Evolutionary conservation across 2,113 vertebrate genomes (phyloP).

Genomic region (Hippocampus barbouri): DNA sequence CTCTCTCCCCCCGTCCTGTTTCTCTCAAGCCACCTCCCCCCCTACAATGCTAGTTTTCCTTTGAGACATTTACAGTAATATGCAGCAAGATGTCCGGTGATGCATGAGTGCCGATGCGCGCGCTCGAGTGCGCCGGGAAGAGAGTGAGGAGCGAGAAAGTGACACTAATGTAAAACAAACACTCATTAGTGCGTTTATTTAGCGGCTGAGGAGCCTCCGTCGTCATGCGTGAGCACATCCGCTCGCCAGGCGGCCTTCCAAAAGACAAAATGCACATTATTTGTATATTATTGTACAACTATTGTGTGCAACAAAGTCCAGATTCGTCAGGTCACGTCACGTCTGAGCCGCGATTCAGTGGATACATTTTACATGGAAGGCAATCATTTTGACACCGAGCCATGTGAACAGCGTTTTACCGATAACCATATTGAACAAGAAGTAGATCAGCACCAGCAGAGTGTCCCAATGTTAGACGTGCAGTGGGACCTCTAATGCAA

Average conservation of each 20-base stretch:
- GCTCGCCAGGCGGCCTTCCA: neutral
- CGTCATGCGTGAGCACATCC: constrained; percentile 17
- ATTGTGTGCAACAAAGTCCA: neutral
- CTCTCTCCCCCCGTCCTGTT: neutral
- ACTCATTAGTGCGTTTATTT: constrained; percentile 60
- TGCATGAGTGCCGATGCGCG: constrained; percentile 22
- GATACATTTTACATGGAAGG: neutral
- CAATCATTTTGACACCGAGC: neutral
- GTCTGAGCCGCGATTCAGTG: neutral
- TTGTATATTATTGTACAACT: neutral
- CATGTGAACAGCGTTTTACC: neutral
- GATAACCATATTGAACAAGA: no score
- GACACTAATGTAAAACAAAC: constrained; percentile 73
- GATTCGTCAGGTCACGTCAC: neutral
- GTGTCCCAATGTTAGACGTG: no score
- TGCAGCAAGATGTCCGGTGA: neutral
- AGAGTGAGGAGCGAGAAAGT: constrained; percentile 55
- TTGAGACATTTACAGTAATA: neutral
- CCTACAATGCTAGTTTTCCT: constrained; percentile 4
- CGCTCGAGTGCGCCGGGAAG: constrained; percentile 44
- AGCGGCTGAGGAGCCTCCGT: constrained; percentile 42
- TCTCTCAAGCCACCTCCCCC: no score
- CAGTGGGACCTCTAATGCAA: no score
- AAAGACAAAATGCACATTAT: neutral
- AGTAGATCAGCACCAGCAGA: no score